Conservation (phyloP, 2,113 vertebrate species). For the Eonycteris spelaea region DNA sequence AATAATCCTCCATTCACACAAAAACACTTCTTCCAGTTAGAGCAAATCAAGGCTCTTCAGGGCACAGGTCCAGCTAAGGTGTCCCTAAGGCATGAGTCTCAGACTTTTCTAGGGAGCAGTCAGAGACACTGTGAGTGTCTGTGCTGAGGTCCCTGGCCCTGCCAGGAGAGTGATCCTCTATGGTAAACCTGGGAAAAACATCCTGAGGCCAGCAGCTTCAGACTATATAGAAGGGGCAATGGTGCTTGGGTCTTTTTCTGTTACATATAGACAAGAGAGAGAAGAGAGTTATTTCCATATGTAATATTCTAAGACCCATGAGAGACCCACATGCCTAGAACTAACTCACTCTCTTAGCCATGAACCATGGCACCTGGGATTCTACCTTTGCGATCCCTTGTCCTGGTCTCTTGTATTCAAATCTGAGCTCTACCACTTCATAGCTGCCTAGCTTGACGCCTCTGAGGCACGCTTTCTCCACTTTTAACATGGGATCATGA, state of each 20-base stretch:
- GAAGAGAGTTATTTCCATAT: neutral
- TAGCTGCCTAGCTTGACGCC: neutral
- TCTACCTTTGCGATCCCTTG: neutral
- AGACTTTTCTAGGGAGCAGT: neutral
- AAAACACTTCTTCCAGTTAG: neutral
- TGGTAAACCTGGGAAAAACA: neutral
- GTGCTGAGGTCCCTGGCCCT: too few species aligned
- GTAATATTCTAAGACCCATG: neutral
- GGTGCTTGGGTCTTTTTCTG: neutral
- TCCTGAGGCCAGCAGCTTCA: neutral
- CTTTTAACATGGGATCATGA: neutral
- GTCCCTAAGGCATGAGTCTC: neutral
- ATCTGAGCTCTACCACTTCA: neutral
- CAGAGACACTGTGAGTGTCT: neutral
- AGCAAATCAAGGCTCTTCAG: neutral
- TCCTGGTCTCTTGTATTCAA: neutral
- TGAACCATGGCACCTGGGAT: neutral
- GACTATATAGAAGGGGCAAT: neutral
- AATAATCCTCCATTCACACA: neutral
- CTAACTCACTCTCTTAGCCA: neutral
- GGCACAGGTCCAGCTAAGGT: neutral
- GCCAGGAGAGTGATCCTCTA: neutral
- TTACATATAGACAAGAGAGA: neutral
- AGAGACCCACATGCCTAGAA: neutral
- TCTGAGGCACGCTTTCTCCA: neutral